Evolutionary conservation across 2,888 invertebrate genomes (phyloP), one percentile per base, ranked within the genome.

Genomic region (Heliconius hortense): DNA sequence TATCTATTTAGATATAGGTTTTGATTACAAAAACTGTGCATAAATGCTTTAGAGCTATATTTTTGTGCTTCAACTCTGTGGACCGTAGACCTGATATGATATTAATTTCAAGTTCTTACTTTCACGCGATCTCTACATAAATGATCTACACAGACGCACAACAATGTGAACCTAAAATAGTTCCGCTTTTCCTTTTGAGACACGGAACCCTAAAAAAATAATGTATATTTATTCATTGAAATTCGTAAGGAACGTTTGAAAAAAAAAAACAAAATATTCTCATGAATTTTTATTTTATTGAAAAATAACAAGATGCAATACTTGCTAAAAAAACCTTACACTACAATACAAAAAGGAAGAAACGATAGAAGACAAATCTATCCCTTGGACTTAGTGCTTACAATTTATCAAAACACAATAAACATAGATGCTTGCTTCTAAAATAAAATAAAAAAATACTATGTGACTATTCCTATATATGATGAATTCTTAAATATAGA

Each of bases 281-380:
- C 8, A 59, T 28, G 18, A 70, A 60, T 26, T 13, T 48, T 53
- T n/a, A 26, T 76, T 78, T 77, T 73, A 75, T 78, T 75, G 24
- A 77, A 78, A 78, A 78, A 73, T 77, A 73, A 78, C 75, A 76
- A 77, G 70, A 71, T 73, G 24, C 62, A 74, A 48, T 74, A 72
- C 39, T 74, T 60, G 43, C 72, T 75, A 79, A 64, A 60, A n/a
- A 73, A 73, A 53, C 35, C 72, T 67, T 77, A 76, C 15, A 26
- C 43, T 77, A 74, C 62, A 76, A 74, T 77, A 77, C 73, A 79
- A 76, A 77, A 75, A 53, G 68, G 73, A 75, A 79, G 76, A 60
- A 10, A 56, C 26, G 21, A 24, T 21, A 60, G 71, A 71, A 71
- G 71, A 59, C 71, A 39, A 21, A 60, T 39, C 26, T 39, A 24